Evolutionary conservation across 2,113 vertebrate species (phyloP).

Genomic region (Jacana jacana): DNA sequence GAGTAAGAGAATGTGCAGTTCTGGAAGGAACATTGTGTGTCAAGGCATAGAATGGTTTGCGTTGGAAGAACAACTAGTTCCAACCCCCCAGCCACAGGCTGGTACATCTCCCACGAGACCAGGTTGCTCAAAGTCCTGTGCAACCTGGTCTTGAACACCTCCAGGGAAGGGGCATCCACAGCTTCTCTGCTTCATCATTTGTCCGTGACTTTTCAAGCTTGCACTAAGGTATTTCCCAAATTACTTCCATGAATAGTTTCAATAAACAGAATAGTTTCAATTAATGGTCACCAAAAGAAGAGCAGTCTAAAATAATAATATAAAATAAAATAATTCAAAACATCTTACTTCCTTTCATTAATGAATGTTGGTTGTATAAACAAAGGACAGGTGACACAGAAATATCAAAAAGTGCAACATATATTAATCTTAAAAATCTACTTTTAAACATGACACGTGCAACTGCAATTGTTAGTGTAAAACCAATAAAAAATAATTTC

Average conservation of each 20-base stretch:
- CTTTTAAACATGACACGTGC: neutral
- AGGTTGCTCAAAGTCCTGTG: too few species aligned
- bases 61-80: too few species aligned
- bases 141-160: too few species aligned
- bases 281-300: neutral
- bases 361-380: neutral
- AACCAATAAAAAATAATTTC: neutral
- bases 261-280: neutral
- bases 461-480: neutral
- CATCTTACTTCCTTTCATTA: neutral
- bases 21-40: neutral
- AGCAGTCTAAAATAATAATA: neutral
- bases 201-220: neutral
- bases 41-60: neutral
- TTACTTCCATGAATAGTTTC: neutral
- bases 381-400: neutral
- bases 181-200: neutral
- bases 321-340: too few species aligned
- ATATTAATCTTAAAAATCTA: neutral
- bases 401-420: neutral
- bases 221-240: neutral
- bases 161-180: too few species aligned
- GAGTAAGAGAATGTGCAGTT: neutral
- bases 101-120: too few species aligned
- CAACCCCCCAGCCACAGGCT: too few species aligned